These are phyloP conservation scores for Xylota segnis DNA, from an alignment of 2,888 invertebrate species.

Conservation along the genomic window DNA sequence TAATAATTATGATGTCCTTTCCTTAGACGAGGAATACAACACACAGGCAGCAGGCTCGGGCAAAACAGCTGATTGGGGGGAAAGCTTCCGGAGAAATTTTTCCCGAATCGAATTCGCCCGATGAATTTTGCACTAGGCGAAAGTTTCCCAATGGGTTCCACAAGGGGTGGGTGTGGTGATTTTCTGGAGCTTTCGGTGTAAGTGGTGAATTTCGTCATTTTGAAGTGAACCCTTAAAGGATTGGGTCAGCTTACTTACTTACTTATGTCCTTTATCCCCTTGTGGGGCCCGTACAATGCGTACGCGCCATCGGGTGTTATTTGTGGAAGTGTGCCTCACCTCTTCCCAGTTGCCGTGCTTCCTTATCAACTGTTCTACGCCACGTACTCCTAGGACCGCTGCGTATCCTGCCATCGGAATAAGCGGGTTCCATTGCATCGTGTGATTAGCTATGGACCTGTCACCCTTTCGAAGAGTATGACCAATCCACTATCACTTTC, in stretches of 20 bases:
- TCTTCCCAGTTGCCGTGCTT: too few species aligned
- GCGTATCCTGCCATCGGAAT: too few species aligned
- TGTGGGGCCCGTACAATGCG: too few species aligned
- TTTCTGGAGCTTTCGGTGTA: not conserved
- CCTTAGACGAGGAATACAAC: slow-evolving; percentile 6
- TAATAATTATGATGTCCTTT: slow-evolving; percentile 14
- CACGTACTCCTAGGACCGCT: too few species aligned
- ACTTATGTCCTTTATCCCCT: too few species aligned
- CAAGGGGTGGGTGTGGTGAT: slow-evolving; percentile 1
- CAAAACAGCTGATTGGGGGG: slow-evolving; percentile 20
- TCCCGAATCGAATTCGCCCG: slow-evolving; percentile 58
- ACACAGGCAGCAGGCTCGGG: not conserved
- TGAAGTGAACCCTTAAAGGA: not conserved
- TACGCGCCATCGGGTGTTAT: too few species aligned
- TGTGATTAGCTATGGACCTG: too few species aligned
- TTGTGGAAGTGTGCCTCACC: too few species aligned
- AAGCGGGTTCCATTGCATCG: too few species aligned
- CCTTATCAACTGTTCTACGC: too few species aligned
- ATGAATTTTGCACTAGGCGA: slow-evolving; percentile 44
- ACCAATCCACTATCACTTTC: too few species aligned
- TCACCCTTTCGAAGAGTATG: too few species aligned
- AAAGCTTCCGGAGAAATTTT: slow-evolving; percentile 17
- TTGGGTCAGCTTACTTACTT: not conserved
- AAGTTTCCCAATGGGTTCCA: slow-evolving; percentile 39
- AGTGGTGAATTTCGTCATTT: slow-evolving; percentile 8